Evolutionary conservation across 2,888 invertebrate species (phyloP).

Genomic region (Drosophila peninsularis): DNA sequence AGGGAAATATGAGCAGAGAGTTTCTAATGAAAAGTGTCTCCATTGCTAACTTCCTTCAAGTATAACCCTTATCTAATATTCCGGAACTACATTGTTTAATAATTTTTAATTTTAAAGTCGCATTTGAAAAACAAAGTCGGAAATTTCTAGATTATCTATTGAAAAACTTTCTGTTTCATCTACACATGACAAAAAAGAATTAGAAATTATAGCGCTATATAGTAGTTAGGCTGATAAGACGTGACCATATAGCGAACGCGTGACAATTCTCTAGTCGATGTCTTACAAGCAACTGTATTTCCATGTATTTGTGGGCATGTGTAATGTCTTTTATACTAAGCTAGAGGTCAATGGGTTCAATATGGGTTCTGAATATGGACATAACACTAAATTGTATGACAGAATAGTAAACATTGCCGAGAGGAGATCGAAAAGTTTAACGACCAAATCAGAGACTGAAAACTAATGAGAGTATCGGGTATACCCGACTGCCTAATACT

Average conservation of each 20-base stretch:
- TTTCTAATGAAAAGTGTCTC: neutral
- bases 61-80: neutral
- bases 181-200: slow-evolving; percentile 3
- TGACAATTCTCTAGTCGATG: slow-evolving; percentile 7
- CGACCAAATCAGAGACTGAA: neutral
- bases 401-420: slow-evolving; percentile 18
- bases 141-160: slow-evolving; percentile 15
- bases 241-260: slow-evolving; percentile 15
- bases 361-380: neutral
- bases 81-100: neutral
- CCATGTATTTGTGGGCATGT: neutral
- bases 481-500: neutral
- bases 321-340: neutral
- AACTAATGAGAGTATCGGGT: neutral
- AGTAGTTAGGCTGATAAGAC: slow-evolving; percentile 18
- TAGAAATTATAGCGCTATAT: neutral
- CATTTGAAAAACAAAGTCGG: neutral
- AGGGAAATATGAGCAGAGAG: neutral
- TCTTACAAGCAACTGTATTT: neutral
- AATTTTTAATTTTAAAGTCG: neutral
- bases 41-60: no score
- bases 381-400: neutral
- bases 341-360: slow-evolving; percentile 27
- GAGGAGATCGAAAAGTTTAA: slow-evolving; percentile 3
- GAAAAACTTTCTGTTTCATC: slow-evolving; percentile 35